Base-by-base conservation (phyloP, 2,797 vertebrate species). In the Okamejei kenojei region DNA sequence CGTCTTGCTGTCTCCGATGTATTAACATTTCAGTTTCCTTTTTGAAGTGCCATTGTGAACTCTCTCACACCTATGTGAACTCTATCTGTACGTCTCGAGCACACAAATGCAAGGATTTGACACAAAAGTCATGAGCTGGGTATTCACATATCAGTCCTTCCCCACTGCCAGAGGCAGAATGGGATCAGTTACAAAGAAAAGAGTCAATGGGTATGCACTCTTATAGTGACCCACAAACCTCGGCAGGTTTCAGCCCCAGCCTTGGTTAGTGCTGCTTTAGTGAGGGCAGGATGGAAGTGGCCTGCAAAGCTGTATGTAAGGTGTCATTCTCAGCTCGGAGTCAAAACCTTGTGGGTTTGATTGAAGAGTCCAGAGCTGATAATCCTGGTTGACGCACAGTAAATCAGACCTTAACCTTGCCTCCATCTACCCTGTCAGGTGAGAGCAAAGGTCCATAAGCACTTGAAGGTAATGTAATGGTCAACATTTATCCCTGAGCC, bases 81-180 rank as follows among this genome's bases (percentile, higher is more conserved):
- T 35, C 19, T 68, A 7, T 23, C n/a, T 35, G 61, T 21, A 35
- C 63, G n/a, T 32, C 17, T 68, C n/a, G 15, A 9, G 84, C 63
- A 88, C 61, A 88, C n/a, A 88, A n/a, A 68, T 68, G 63, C 63
- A 63, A 88, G 63, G 84, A 88, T 88, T 45, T 88, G 63, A 35
- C 63, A 68, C 84, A 3, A 88, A 63, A 65, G n/a, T 68, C 63
- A 65, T 63, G 17, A 68, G 61, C 7, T 68, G 61, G 21, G n/a
- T n/a, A 68, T 68, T 88, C 61, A 10, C 63, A 88, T 68, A 32
- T 68, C n/a, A 88, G 32, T 2, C 17, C 32, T 63, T 68, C 17
- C 35, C 7, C 84, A 1, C n/a, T 65, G 63, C 61, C 61, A 86
- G 58, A 86, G 58, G 58, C 82, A 35, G 61, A 86, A 68, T 7